Evolutionary conservation across 1,140 invertebrate genomes (phyloP), one percentile per base, ranked within the genome.

Genomic region (Leptopilina boulardi): DNA sequence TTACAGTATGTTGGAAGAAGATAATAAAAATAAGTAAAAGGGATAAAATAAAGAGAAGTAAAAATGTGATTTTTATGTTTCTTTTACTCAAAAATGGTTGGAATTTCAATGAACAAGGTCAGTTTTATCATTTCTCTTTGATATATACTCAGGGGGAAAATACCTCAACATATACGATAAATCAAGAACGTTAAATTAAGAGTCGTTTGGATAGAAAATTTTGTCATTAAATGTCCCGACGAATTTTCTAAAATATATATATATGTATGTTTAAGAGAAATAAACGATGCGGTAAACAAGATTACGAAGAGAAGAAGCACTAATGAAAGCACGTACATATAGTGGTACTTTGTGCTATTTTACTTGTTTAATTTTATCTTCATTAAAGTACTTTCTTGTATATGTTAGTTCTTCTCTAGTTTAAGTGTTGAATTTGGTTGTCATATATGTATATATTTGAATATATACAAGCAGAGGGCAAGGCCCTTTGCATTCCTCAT

Each of bases 401-500:
- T 30, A 10, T 66, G 59, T 38, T 38, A 66, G 59, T 15, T 66
- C 23, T 66, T 34, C 59, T 66, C 59, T 30, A 5, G 2, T 18
- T 5, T 9, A 59, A 21, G 21, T 15, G 19, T 13, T 59, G 21
- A 59, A 59, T 13, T 59, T 30, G 23, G 13, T 15, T 66, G 23
- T 66, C 59, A 66, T 11, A 23, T 30, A 13, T 26, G 26, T 66
- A 11, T 13, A 26, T 30, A 11, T 30, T 5, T 26, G 0, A 4
- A 30, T 15, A 26, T 21, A 21, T 23, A 23, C 10, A 13, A 23
- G 8, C 13, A 30, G 6, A 6, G 19, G 10, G 4, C 11, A 59
- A 59, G 26, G n/a, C 23, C 59, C 59, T 66, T 66, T 66, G 59
- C 59, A 66, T 66, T 66, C 59, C 59, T 66, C 59, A 30, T 66